phyloP scores from a whole-genome alignment of 2,113 vertebrate genomes.

The Columbina picui region DNA sequence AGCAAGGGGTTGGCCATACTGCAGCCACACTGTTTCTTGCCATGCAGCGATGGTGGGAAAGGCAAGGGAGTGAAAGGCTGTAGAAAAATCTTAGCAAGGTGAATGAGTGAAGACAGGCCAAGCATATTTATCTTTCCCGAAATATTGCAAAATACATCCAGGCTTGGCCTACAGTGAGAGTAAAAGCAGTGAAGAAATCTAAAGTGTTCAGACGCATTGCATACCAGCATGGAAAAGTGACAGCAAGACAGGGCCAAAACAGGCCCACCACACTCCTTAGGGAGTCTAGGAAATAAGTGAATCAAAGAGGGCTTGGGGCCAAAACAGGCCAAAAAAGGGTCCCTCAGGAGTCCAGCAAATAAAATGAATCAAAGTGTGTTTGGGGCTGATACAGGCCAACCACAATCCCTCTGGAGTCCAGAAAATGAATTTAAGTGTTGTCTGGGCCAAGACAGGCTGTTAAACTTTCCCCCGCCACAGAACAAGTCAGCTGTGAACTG shows the following conservation, averaged over 20 bases:
- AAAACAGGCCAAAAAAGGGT: constrained; percentile 54
- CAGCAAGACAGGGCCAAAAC: constrained; percentile 42
- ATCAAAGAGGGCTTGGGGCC: constrained; percentile 58
- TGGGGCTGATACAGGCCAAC: constrained; percentile 65
- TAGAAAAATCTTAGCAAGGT: constrained; percentile 24
- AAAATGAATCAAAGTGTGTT: constrained; percentile 65
- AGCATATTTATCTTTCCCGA: not conserved
- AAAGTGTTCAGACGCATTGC: constrained; percentile 49
- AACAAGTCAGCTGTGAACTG: not conserved
- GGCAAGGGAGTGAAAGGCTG: not conserved
- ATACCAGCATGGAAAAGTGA: constrained; percentile 53
- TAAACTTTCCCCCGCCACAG: constrained; percentile 15
- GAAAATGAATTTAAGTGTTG: constrained; percentile 36
- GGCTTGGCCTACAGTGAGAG: constrained; percentile 6
- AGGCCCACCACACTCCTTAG: constrained; percentile 58
- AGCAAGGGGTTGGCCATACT: not conserved
- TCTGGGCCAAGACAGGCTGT: constrained; percentile 50
- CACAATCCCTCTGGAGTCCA: constrained; percentile 62
- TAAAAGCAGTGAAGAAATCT: constrained; percentile 21
- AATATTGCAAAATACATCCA: constrained; percentile 48
- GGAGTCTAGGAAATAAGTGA: constrained; percentile 66
- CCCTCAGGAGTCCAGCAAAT: constrained; percentile 54
- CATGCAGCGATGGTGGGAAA: not conserved
- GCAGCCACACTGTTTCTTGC: not conserved
- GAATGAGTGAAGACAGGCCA: not conserved